Base-by-base conservation (phyloP, 2,888 invertebrate genomes). In the Conomelus anceps region DNA sequence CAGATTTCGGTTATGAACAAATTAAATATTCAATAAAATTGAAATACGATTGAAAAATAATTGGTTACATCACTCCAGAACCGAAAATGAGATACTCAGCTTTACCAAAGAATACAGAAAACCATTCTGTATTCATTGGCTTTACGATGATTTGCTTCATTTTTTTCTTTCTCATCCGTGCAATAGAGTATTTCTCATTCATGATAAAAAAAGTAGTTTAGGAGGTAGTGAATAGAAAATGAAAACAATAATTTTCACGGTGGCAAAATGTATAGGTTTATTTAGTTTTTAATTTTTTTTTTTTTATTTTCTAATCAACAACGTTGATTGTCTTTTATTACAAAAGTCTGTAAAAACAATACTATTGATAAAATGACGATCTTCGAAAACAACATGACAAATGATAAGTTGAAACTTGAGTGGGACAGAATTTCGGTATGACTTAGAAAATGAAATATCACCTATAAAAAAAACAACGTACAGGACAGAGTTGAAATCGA, bases 191-290 rank as follows among this genome's bases (percentile, higher is more conserved):
- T n/a, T n/a, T n/a, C n/a, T n/a, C n/a, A n/a, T n/a, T n/a, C n/a
- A n/a, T n/a, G n/a, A n/a, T n/a, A n/a, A n/a, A n/a, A n/a, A n/a
- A n/a, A n/a, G n/a, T n/a, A n/a, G n/a, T n/a, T n/a, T n/a, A n/a
- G n/a, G n/a, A n/a, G n/a, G n/a, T n/a, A n/a, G n/a, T n/a, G n/a
- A 41, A 23, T 85, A 85, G 9, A 23, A 7, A 86, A 86, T 24
- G 3, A 24, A 24, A 17, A 86, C 86, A 86, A 86, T 24, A 84
- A 84, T 85, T 22, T 90, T 91, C 90, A 91, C 91, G 91, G 91
- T 91, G 91, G 91, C 91, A 91, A 91, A 88, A 91, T 91, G 91
- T 91, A 91, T 91, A n/a, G 90, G 90, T 90, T 91, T 89, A 88
- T 89, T 89, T 87, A 90, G 89, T 91, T 91, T 91, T 90, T 90